Percentiles rank a stretch among this genome's conserved stretches.
Evolutionary conservation across 2,888 invertebrate genomes (phyloP).

Genomic region (Clostera curtula): DNA sequence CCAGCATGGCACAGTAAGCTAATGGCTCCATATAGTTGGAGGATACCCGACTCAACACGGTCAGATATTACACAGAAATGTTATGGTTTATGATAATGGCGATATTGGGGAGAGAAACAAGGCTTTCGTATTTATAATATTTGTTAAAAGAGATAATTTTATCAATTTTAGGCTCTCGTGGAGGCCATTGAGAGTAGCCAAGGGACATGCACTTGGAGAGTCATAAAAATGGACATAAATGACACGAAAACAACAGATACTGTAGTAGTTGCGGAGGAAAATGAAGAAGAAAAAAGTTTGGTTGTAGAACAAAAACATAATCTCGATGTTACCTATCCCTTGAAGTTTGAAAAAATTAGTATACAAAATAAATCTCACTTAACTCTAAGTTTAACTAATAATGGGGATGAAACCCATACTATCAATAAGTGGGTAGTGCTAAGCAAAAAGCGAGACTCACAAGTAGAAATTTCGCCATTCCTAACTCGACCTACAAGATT

Average conservation of each 20-base stretch:
- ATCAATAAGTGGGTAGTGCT: constrained; percentile 69
- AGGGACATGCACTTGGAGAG: constrained; percentile 74
- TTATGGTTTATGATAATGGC: too few relatives aligned
- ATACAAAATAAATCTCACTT: constrained; percentile 33
- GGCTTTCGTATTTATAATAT: neutral
- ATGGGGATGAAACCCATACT: constrained; percentile 51
- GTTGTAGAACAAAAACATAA: constrained; percentile 59
- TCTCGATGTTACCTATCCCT: constrained; percentile 68
- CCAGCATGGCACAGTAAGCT: too few relatives aligned
- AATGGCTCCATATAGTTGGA: too few relatives aligned
- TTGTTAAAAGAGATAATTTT: neutral
- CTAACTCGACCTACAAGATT: constrained; percentile 43
- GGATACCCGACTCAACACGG: too few relatives aligned
- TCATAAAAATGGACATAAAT: constrained; percentile 52
- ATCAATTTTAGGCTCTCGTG: constrained; percentile 62
- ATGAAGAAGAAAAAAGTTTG: constrained; percentile 34
- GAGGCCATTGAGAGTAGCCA: constrained; percentile 85
- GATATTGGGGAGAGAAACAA: too few relatives aligned
- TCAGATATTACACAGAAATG: too few relatives aligned
- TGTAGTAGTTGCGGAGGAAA: constrained; percentile 6
- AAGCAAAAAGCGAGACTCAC: constrained; percentile 67
- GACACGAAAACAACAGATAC: constrained; percentile 39
- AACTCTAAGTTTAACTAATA: constrained; percentile 49
- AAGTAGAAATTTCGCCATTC: constrained; percentile 59
- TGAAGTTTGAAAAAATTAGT: constrained; percentile 64